Evolutionary conservation across 2,888 invertebrate species (phyloP).

Genomic region (Scaptomyza reducta): DNA sequence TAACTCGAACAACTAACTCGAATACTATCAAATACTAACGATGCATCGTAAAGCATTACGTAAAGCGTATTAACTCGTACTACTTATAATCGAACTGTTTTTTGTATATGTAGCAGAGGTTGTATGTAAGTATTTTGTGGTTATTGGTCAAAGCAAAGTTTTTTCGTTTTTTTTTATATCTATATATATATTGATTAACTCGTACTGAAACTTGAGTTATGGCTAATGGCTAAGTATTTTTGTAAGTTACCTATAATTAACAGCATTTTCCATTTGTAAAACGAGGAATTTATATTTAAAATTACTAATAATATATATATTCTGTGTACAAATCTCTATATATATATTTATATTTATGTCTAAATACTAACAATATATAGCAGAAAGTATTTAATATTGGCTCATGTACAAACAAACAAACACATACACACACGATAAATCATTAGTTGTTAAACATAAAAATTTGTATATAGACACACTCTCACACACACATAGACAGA

Average conservation of each 20-base stretch:
- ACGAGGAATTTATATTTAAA: slow-evolving; percentile 65
- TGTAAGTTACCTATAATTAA: slow-evolving; percentile 35
- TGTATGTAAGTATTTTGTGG: slow-evolving; percentile 45
- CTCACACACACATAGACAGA: slow-evolving; percentile 7
- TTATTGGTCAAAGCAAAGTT: slow-evolving; percentile 27
- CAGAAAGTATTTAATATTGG: slow-evolving; percentile 21
- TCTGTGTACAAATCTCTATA: slow-evolving; percentile 74
- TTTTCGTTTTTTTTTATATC: slow-evolving; percentile 7
- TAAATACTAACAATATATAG: slow-evolving; percentile 41
- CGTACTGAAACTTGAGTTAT: slow-evolving; percentile 31
- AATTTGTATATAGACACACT: slow-evolving; percentile 53
- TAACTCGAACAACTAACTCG: slow-evolving; percentile 29
- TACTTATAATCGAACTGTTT: slow-evolving; percentile 40
- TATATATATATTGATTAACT: slow-evolving; percentile 3
- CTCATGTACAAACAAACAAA: slow-evolving; percentile 43
- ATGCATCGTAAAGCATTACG: slow-evolving; percentile 6
- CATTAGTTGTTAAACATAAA: slow-evolving; percentile 47
- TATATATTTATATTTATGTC: slow-evolving; percentile 61
- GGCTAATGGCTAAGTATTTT: slow-evolving; percentile 43
- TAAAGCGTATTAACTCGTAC: slow-evolving; percentile 44
- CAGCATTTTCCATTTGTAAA: slow-evolving; percentile 44
- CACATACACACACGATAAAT: slow-evolving; percentile 27
- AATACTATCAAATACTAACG: slow-evolving; percentile 57
- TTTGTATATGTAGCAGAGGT: slow-evolving; percentile 50
- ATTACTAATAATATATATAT: slow-evolving; percentile 45